Evolutionary conservation across 2,113 vertebrate genomes (phyloP).

Genomic region (Chrysemys picta): DNA sequence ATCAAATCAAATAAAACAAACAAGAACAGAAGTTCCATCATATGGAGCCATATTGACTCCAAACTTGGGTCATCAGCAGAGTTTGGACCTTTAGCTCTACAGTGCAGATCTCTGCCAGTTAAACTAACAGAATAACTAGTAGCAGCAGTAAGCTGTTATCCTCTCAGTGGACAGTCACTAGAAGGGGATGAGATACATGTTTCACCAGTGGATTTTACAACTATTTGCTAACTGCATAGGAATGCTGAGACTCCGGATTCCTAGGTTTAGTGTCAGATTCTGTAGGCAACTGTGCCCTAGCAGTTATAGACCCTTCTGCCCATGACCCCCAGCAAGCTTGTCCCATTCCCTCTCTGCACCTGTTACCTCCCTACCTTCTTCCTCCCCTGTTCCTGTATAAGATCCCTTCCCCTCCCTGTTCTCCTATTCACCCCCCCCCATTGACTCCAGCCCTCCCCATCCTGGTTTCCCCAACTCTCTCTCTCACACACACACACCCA

Average conservation of each 20-base stretch:
- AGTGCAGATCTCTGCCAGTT: background rate
- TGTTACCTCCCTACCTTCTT: background rate
- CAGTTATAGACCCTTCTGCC: accelerated
- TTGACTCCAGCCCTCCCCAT: too few relatives aligned
- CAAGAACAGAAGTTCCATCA: background rate
- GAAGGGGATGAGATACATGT: background rate
- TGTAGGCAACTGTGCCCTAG: background rate
- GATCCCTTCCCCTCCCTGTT: background rate
- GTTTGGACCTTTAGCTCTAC: accelerated
- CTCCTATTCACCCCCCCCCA: background rate
- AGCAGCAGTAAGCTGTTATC: accelerated
- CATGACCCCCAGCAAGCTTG: background rate
- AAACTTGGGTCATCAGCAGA: background rate
- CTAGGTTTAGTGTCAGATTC: background rate
- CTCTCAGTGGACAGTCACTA: background rate
- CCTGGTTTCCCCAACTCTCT: too few relatives aligned
- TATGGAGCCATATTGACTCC: accelerated
- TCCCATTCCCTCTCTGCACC: background rate
- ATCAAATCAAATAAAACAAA: background rate
- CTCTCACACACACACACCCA: too few relatives aligned
- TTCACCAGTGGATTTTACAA: background rate
- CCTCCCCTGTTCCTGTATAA: background rate
- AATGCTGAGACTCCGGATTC: background rate
- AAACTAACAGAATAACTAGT: background rate
- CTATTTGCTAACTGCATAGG: background rate